phyloP scores from a whole-genome alignment of 2,888 invertebrate genomes.

The Pantelozetes paolii region DNA sequence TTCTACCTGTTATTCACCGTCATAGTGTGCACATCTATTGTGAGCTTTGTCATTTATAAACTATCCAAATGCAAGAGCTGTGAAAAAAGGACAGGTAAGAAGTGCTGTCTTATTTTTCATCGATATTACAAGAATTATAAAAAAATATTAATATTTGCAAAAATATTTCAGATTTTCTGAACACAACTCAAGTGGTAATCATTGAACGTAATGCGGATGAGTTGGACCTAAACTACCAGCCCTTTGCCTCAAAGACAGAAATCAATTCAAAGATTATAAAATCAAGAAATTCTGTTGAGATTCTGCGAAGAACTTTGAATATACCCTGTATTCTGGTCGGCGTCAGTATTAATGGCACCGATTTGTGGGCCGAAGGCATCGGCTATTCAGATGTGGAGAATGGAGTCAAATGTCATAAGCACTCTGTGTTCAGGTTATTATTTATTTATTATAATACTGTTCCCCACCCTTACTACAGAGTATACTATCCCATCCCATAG shows the following conservation, averaged over 20 bases:
- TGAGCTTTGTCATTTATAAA: no score
- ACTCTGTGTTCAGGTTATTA: slow-evolving; percentile 49
- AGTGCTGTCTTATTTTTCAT: no score
- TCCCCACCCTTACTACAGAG: neutral
- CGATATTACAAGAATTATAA: no score
- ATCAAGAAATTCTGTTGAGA: neutral
- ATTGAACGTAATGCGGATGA: no score
- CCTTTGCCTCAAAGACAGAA: neutral
- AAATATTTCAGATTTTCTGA: no score
- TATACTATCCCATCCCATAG: neutral
- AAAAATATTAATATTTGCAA: no score
- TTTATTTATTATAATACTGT: slow-evolving; percentile 54
- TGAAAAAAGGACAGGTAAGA: no score
- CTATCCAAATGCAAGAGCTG: no score
- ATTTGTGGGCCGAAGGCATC: slow-evolving; percentile 55
- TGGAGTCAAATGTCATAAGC: slow-evolving; percentile 53
- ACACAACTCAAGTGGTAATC: no score
- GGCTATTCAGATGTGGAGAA: slow-evolving; percentile 60
- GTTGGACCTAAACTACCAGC: slow-evolving; percentile 14
- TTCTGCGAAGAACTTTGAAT: neutral
- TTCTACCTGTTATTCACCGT: no score
- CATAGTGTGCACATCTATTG: no score
- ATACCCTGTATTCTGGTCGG: slow-evolving; percentile 55
- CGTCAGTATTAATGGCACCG: slow-evolving; percentile 56
- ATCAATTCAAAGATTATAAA: neutral